Evolutionary conservation across 2,888 invertebrate genomes (phyloP).

Genomic region (Meganola albula): DNA sequence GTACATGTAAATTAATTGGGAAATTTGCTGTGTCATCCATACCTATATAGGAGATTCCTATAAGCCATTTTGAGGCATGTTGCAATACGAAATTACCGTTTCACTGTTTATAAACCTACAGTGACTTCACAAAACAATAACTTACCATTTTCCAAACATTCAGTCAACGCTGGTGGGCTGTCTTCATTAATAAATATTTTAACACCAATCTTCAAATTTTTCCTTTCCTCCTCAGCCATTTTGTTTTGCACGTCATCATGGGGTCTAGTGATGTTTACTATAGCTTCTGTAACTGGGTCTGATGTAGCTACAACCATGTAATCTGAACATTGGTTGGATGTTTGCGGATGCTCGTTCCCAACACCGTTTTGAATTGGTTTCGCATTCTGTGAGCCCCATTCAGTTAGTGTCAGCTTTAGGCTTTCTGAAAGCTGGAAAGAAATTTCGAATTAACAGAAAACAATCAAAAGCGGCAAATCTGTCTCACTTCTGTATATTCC

Average conservation of each 20-base stretch:
- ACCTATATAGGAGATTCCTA: too few species aligned
- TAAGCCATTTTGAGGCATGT: too few species aligned
- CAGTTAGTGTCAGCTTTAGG: slow-evolving; percentile 66
- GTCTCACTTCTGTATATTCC: too few species aligned
- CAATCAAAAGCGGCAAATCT: too few species aligned
- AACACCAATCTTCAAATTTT: slow-evolving; percentile 89
- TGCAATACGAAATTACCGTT: too few species aligned
- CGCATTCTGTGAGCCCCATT: slow-evolving; percentile 58
- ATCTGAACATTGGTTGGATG: slow-evolving; percentile 41
- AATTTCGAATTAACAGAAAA: background rate
- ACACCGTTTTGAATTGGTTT: slow-evolving; percentile 47
- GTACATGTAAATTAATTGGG: too few species aligned
- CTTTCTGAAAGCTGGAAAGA: slow-evolving; percentile 66
- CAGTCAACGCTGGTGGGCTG: slow-evolving; percentile 79
- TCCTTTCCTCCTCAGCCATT: slow-evolving; percentile 83
- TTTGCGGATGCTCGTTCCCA: slow-evolving; percentile 32
- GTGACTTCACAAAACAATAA: slow-evolving; percentile 32
- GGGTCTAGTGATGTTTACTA: slow-evolving; percentile 75
- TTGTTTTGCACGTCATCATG: slow-evolving; percentile 80
- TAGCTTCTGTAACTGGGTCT: slow-evolving; percentile 38
- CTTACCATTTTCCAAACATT: slow-evolving; percentile 86
- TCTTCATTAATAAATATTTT: slow-evolving; percentile 90
- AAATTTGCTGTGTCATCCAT: too few species aligned
- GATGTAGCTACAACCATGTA: slow-evolving; percentile 58
- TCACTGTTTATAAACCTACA: too few species aligned